phyloP scores from a whole-genome alignment of 2,888 invertebrate genomes.

The Limenitis camilla region DNA sequence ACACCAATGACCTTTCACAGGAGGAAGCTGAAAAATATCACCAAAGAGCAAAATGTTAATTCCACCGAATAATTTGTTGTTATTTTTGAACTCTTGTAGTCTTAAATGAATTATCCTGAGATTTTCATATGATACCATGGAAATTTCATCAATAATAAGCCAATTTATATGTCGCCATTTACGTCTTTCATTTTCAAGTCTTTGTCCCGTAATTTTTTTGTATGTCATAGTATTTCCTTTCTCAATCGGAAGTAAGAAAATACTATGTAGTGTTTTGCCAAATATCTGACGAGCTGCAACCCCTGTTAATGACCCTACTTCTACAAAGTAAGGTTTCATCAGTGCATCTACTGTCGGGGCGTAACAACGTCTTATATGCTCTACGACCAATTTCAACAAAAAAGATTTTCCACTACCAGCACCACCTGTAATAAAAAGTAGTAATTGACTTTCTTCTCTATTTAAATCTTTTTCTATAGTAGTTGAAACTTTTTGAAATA shows the following conservation, averaged over 20 bases:
- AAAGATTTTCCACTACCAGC: conserved; percentile 30
- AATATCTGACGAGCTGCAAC: conserved; percentile 24
- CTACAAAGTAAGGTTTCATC: conserved; percentile 25
- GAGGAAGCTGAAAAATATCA: conserved; percentile 32
- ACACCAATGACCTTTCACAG: conserved; percentile 31
- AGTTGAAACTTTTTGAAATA: conserved; percentile 22
- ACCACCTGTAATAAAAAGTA: conserved; percentile 34
- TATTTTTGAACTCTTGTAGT: conserved; percentile 24
- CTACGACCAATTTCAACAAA: conserved; percentile 30
- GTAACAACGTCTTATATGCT: conserved; percentile 29
- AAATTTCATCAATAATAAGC: conserved; percentile 32
- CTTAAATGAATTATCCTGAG: conserved; percentile 26
- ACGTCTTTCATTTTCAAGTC: conserved; percentile 26
- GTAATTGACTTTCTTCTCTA: no score
- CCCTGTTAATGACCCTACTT: conserved; percentile 26
- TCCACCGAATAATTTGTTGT: conserved; percentile 23
- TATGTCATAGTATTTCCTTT: conserved; percentile 25
- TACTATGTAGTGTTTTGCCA: conserved; percentile 24
- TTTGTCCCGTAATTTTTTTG: no score
- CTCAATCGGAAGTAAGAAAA: conserved; percentile 30
- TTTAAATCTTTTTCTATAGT: no score
- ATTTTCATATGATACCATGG: conserved; percentile 32
- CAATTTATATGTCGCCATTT: conserved; percentile 31
- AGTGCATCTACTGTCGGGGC: conserved; percentile 22
- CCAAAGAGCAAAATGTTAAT: conserved; percentile 27